Percentiles rank a stretch among this genome's conserved stretches.
Evolutionary conservation across 1,140 invertebrate species (phyloP).

Genomic region (Pseudomyrmex cubaensis): DNA sequence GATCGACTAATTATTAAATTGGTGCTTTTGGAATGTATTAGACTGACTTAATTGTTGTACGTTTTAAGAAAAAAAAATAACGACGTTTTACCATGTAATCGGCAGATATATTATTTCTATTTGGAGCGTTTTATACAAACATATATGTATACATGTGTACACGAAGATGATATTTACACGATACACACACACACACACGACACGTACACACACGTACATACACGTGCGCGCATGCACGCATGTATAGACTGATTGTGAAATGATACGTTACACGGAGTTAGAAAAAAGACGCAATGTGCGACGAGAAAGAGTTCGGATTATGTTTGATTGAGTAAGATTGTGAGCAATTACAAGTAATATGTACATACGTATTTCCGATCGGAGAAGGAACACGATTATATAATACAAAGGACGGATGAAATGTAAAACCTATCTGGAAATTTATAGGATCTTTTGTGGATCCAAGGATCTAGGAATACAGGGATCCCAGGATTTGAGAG

Average conservation of each 20-base stretch:
- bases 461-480: conserved; percentile 37
- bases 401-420: background rate
- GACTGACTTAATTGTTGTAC: conserved; percentile 84
- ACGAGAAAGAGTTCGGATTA: background rate
- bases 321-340: conserved; percentile 16
- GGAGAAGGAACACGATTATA: background rate
- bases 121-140: conserved; percentile 77
- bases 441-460: conserved; percentile 4
- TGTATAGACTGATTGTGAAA: conserved; percentile 40
- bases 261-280: conserved; percentile 11
- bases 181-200: background rate
- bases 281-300: conserved; percentile 3
- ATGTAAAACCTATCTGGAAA: conserved; percentile 12
- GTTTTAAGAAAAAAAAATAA: conserved; percentile 72
- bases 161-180: conserved; percentile 43
- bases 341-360: conserved; percentile 20
- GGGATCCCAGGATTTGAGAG: conserved; percentile 34
- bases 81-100: conserved; percentile 74
- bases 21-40: conserved; percentile 84
- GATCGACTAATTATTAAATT: conserved; percentile 73
- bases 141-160: conserved; percentile 58
- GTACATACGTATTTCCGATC: conserved; percentile 37
- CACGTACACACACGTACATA: background rate
- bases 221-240: background rate
- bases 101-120: conserved; percentile 78